Base-by-base conservation (phyloP, 2,888 invertebrate species). In the Mythimna loreyi region DNA sequence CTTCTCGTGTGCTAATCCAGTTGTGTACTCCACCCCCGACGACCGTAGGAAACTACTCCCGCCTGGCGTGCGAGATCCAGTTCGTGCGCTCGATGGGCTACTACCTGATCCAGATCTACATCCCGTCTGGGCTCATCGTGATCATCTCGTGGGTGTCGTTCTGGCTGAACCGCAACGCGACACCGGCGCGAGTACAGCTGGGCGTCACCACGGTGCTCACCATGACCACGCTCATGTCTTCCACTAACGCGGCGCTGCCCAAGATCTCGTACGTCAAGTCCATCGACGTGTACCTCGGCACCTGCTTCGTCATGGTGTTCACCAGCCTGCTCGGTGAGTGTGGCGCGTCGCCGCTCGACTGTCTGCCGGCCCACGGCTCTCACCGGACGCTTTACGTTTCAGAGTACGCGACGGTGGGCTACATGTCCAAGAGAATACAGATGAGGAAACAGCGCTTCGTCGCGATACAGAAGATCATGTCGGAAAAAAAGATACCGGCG, bases 231-330 rank as follows among this genome's bases (percentile, higher is more conserved):
- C 97, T 98, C 92, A 98, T 99, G 98, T 98, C 98, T 91, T 98
- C 98, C 93, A 98, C 98, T 89, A 98, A 98, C 96, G 98, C 98
- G 89, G 98, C 98, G 89, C 97, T 99, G 95, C 99, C 99, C 88
- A 98, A 99, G 97, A 99, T 99, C 94, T 98, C 98, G 86, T 99
- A 99, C 96, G 98, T 99, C 96, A 99, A 99, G 96, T 98, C 98
- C 90, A 99, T 99, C 96, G 99, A 99, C 96, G 98, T 99, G 90
- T 99, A 98, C 96, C 96, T 99, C 95, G 98, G 98, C 92, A 98
- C 98, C 91, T 99, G 98, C 96, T 99, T 99, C 98, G 98, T 99
- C 92, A 99, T 99, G 99, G 99, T 99, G 90, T 99, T 99, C 96
- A 99, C 98, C 87, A 98, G 98, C 92, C 96, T 99, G 91, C 96